Conservation (phyloP, 2,797 vertebrate species). For the Botia almorhae region DNA sequence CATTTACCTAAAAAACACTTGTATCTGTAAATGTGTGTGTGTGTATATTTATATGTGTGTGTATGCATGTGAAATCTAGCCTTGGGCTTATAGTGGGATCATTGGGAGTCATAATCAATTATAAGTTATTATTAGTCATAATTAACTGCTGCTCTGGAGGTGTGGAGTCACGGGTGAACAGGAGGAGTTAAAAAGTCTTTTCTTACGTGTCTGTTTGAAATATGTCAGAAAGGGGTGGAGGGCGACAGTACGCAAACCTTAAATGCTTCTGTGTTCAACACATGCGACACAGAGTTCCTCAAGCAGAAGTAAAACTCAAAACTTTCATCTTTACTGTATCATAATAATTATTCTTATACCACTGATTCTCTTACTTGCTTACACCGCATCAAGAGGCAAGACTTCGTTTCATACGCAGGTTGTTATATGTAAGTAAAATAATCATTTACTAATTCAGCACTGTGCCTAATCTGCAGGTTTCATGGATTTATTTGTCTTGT, state of each 20-base stretch:
- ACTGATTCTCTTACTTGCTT: no score
- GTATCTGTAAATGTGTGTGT: no score
- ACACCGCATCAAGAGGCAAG: not conserved
- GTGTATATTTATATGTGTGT: no score
- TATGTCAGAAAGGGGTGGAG: conserved; percentile 2
- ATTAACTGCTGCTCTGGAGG: no score
- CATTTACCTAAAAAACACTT: no score
- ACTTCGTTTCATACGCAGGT: not conserved
- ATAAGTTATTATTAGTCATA: no score
- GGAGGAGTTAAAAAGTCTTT: not conserved
- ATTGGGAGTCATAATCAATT: no score
- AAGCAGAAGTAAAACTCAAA: not conserved
- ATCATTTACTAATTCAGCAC: not conserved
- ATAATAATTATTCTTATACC: not conserved
- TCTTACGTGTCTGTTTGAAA: not conserved
- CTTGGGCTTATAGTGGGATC: no score
- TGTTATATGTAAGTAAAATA: not conserved
- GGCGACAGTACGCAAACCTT: not conserved
- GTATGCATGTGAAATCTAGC: no score
- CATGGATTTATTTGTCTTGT: not conserved
- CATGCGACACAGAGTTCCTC: not conserved
- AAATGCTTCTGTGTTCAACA: not conserved
- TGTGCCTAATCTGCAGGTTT: no score
- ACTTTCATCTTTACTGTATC: not conserved
- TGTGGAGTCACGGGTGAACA: not conserved